Evolutionary conservation across 2,888 invertebrate species (phyloP).

Genomic region (Caenorhabditis zanzibari): DNA sequence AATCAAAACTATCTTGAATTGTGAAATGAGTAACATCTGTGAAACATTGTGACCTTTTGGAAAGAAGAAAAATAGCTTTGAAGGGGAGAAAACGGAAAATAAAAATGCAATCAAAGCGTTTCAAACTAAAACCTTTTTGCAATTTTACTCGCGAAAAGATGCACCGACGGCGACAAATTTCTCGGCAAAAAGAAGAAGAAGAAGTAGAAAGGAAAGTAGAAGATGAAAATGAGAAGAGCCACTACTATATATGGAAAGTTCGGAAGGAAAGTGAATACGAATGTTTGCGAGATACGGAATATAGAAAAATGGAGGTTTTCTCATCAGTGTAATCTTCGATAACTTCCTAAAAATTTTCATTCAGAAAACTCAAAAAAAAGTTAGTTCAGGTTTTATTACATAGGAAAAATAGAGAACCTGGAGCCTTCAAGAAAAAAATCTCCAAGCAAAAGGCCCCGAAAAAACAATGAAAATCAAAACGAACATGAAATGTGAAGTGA

Average conservation of each 20-base stretch:
- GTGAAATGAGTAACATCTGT: conserved; percentile 38
- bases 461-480: not conserved
- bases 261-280: not conserved
- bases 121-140: conserved; percentile 60
- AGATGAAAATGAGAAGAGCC: conserved; percentile 8
- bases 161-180: conserved; percentile 52
- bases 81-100: conserved; percentile 41
- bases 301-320: not conserved
- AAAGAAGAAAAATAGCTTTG: conserved; percentile 27
- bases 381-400: not conserved
- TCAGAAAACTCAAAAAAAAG: no score
- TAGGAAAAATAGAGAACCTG: not conserved
- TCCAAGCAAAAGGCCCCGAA: no score
- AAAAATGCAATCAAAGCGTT: conserved; percentile 65
- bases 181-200: conserved; percentile 40
- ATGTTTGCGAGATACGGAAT: not conserved
- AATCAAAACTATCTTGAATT: not conserved
- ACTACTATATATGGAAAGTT: conserved; percentile 18
- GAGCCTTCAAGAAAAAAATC: not conserved
- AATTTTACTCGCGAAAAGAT: conserved; percentile 49
- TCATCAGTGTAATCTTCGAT: no score
- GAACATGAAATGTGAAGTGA: conserved; percentile 30
- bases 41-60: conserved; percentile 22
- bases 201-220: conserved; percentile 28
- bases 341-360: no score